Percentiles rank a stretch among this genome's conserved stretches.
Conservation (phyloP, 2,113 vertebrate species). For the Calypte anna region DNA sequence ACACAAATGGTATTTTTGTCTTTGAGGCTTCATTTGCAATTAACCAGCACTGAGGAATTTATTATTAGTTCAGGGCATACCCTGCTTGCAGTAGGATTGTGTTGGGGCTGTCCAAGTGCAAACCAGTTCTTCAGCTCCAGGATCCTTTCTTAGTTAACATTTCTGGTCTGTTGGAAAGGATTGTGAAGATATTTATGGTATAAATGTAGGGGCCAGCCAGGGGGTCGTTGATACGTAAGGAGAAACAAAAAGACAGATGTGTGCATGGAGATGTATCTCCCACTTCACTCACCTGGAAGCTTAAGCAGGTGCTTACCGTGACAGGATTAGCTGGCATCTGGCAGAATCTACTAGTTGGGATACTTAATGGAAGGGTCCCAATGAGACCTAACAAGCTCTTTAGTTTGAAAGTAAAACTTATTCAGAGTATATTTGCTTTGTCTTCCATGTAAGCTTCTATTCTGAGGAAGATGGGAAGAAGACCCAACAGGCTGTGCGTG, state of each 20-base stretch:
- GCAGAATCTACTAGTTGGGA: neutral
- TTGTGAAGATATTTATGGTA: neutral
- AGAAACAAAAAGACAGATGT: neutral
- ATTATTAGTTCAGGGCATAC: neutral
- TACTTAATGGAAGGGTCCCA: neutral
- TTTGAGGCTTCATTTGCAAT: neutral
- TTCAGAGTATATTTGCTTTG: neutral
- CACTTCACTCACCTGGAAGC: neutral
- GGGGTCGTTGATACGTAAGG: neutral
- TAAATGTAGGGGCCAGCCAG: neutral
- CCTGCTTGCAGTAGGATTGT: neutral
- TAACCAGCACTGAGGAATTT: neutral
- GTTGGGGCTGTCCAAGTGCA: neutral
- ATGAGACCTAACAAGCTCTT: neutral
- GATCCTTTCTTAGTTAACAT: neutral
- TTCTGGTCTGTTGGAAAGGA: neutral
- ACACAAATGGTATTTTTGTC: neutral
- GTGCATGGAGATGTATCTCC: neutral
- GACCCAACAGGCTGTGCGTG: neutral
- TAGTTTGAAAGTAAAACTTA: neutral
- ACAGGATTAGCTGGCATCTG: neutral
- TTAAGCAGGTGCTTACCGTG: neutral
- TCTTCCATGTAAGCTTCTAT: neutral
- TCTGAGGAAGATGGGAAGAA: neutral
- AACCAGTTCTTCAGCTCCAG: neutral